Percentiles rank a stretch among this genome's conserved stretches.
phyloP scores from a whole-genome alignment of 1,140 invertebrate species.

The Dryas iulia region DNA sequence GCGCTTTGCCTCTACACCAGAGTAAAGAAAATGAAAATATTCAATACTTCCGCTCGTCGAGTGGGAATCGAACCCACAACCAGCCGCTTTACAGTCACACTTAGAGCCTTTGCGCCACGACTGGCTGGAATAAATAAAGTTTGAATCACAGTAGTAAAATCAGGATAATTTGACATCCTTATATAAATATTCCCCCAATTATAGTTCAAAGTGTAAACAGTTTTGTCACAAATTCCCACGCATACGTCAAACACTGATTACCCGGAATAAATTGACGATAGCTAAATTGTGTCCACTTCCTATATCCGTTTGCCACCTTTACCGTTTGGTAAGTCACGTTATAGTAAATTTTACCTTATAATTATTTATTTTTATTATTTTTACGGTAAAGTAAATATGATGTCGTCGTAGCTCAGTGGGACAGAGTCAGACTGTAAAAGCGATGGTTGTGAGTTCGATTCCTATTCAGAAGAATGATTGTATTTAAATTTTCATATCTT shows the following conservation, averaged over 20 bases:
- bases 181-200: constrained; percentile 27
- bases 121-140: not conserved
- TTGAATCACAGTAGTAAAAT: not conserved
- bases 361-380: not conserved
- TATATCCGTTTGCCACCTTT: constrained; percentile 32
- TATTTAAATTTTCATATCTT: no score
- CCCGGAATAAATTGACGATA: constrained; percentile 19
- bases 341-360: not conserved
- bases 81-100: no score
- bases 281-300: constrained; percentile 39
- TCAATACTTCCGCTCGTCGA: no score
- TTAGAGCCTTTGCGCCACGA: no score
- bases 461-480: no score
- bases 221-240: constrained; percentile 49
- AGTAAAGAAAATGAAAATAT: no score
- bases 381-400: no score
- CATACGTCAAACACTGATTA: constrained; percentile 39
- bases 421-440: no score
- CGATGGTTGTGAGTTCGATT: no score
- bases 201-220: constrained; percentile 25
- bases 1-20: no score
- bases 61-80: no score
- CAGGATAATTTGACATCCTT: not conserved
- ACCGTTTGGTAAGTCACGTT: constrained; percentile 1
- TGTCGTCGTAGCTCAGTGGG: no score